These are phyloP conservation scores for Anhinga rufa DNA, from an alignment of 2,113 vertebrate genomes.

Conservation along the genomic window DNA sequence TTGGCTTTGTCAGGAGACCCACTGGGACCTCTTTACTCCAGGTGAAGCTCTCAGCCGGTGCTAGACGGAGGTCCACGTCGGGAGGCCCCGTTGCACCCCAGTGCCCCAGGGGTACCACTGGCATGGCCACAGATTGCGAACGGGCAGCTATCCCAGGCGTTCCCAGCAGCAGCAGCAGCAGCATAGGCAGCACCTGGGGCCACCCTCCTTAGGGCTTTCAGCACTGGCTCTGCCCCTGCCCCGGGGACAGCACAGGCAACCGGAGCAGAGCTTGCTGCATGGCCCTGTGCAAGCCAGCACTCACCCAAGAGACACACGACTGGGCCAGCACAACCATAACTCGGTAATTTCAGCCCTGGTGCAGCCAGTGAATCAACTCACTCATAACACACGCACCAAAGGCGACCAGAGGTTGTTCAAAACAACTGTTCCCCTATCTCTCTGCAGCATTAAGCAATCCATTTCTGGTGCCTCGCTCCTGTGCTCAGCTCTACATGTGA, in stretches of 20 bases:
- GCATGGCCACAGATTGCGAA: neutral
- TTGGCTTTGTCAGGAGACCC: neutral
- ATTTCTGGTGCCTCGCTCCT: neutral
- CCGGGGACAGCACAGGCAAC: neutral
- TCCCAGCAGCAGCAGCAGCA: neutral
- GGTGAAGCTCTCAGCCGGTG: neutral
- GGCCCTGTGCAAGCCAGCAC: neutral
- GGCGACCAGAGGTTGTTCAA: neutral
- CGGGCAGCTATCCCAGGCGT: neutral
- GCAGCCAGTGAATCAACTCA: neutral
- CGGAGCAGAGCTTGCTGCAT: neutral
- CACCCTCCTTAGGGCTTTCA: neutral
- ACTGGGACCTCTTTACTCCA: neutral
- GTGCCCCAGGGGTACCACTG: neutral
- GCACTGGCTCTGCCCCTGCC: neutral
- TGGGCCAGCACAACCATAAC: neutral
- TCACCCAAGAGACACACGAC: neutral
- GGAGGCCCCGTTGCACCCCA: fast-evolving
- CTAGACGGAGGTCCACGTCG: fast-evolving
- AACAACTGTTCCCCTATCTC: neutral
- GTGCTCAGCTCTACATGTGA: neutral
- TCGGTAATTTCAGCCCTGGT: neutral
- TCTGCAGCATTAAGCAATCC: neutral
- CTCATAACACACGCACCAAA: neutral
- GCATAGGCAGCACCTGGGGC: neutral